Evolutionary conservation across 1,140 invertebrate species (phyloP), one percentile per base, ranked within the genome.

Genomic region (Orius laevigatus): DNA sequence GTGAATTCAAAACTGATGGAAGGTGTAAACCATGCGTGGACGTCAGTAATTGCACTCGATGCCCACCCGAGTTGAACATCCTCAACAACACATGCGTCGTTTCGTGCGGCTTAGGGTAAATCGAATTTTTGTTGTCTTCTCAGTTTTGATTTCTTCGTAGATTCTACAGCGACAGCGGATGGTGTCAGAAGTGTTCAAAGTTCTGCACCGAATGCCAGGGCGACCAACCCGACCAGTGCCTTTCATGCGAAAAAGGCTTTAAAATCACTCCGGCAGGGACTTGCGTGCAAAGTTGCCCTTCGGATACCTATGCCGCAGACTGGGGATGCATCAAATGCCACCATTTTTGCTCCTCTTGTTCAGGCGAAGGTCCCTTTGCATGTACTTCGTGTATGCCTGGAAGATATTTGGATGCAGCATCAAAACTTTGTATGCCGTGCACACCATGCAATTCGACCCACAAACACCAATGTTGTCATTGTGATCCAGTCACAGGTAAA

Each of bases 291-390:
- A 76, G 81, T 58, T 90, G 86, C 65, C 86, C 86, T 3, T 76
- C 82, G 61, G 81, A 82, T 14, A 85, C 81, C 61, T 85, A 84
- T 62, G 78, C 82, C 59, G 78, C 77, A 0, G 71, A 75, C 32
- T 82, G 73, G 56, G 81, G 82, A 1, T 87, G 84, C 55, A 79
- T 82, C 55, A 84, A 82, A 59, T 87, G 84, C 59, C 82, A 86
- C 67, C 81, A 84, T 60, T 84, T 80, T 57, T 87, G 83, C 61
- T 74, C 75, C 44, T 81, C 83, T 50, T 86, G 83, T 60, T 76
- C 78, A 75, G 75, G 75, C 36, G 78, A 79, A 53, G 79, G 79
- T 1, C 79, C 79, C 2, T 59, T 79, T 18, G 72, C 78, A 48
- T 84, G 81, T 59, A 78, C 74, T 5, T 79, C 79, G 0, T 83